Evolutionary conservation across 92 coral and sea anemone genomes (phyloP).

Genomic region (Ricordea florida): DNA sequence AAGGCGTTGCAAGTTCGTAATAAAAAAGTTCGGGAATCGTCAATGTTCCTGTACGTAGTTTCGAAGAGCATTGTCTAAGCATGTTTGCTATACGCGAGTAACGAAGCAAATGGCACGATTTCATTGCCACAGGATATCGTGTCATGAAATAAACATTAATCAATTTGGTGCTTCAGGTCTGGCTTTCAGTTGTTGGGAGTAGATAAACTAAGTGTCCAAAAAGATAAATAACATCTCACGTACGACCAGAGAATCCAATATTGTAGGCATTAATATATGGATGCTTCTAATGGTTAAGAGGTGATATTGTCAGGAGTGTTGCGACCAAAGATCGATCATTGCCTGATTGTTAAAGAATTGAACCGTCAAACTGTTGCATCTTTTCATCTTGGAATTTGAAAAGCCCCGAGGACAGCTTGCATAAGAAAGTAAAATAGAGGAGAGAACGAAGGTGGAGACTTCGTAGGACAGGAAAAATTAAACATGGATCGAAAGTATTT

Average conservation of each 20-base stretch:
- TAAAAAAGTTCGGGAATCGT: slow-evolving; percentile 16
- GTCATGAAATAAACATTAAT: slow-evolving; percentile 17
- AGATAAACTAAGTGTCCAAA: slow-evolving; percentile 45
- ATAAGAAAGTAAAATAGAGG: too few species aligned
- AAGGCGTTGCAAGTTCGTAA: neutral
- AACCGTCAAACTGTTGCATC: too few species aligned
- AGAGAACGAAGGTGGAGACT: too few species aligned
- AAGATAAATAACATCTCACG: slow-evolving; percentile 41
- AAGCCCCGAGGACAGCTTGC: too few species aligned
- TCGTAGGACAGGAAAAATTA: too few species aligned
- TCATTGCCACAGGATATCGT: slow-evolving; percentile 1
- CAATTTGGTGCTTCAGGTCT: slow-evolving; percentile 20
- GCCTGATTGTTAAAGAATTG: too few species aligned
- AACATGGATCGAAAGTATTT: too few species aligned
- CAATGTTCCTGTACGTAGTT: neutral
- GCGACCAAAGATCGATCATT: too few species aligned
- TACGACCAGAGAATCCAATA: too few species aligned
- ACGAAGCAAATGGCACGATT: too few species aligned
- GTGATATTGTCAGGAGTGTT: too few species aligned
- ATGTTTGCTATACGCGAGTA: neutral
- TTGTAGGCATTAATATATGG: slow-evolving; percentile 23
- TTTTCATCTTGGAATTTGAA: too few species aligned
- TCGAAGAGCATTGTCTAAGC: neutral
- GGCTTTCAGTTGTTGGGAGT: slow-evolving; percentile 31
- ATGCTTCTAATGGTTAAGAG: neutral